Base-by-base conservation (phyloP, 2,888 invertebrate genomes). In the Cephus pulcher region DNA sequence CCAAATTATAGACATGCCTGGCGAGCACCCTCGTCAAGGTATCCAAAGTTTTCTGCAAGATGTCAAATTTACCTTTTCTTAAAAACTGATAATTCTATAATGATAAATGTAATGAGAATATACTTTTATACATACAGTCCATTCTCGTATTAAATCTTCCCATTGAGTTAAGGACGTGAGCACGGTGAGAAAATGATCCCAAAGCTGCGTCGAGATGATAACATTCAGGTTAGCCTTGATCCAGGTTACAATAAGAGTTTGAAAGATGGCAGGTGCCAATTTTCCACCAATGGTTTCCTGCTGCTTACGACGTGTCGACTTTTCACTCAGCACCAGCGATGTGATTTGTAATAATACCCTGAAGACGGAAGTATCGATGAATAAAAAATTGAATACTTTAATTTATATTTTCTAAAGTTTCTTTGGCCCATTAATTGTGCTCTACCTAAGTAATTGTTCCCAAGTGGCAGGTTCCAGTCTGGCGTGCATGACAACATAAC, bases 181-280 rank as follows among this genome's bases (percentile, higher is more conserved):
- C 12, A 98, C 96, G 80, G 95, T 94, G 88, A 98, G 94, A 90
- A 99, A 98, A 90, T 97, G 96, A 92, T 98, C 98, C 99, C 99
- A 99, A 73, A 99, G 92, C 87, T 97, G 96, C 11, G 95, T 94
- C 78, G 96, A 96, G 80, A 99, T 97, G 4, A 96, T 95, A 11
- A 98, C 98, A 91, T 98, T 98, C 85, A 99, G 94, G 92, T 98
- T 98, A 0, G 98, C 99, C 88, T 98, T 97, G 86, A 99, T 98
- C 98, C 99, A 99, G 4, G 98, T 98, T 82, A 99, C 98, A 84
- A 99, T 98, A 75, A 99, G 93, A 0, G 99, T 99, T 94, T 99
- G 96, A 87, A 97, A 96, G 84, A 97, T 94, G 0, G 97, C 97
- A 34, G 96, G 96, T 9, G 97, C 97, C 81, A 97, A 92, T 88